These are phyloP conservation scores for Trichogramma dendrolimi DNA, from an alignment of 2,888 invertebrate genomes.

Conservation along the genomic window DNA sequence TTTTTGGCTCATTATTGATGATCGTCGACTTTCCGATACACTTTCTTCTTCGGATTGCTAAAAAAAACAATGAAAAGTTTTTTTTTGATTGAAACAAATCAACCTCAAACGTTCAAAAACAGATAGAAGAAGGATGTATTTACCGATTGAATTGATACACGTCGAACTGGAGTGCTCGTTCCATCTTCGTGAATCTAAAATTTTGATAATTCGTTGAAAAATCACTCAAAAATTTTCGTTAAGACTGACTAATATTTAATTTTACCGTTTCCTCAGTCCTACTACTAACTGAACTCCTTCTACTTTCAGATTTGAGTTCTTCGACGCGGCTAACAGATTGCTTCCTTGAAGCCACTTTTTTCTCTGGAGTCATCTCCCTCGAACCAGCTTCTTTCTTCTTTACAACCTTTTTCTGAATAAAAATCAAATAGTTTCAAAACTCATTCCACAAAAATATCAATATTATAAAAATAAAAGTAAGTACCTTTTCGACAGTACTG, in stretches of 20 bases:
- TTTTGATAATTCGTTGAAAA: background rate
- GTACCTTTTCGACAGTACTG: slow-evolving; percentile 42
- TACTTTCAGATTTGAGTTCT: slow-evolving; percentile 46
- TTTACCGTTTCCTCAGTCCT: slow-evolving; percentile 38
- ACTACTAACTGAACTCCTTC: slow-evolving; percentile 46
- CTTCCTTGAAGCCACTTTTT: slow-evolving; percentile 40
- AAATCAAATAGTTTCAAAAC: background rate
- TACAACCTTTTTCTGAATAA: slow-evolving; percentile 26
- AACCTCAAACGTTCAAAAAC: too few relatives aligned
- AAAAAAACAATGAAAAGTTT: slow-evolving; percentile 9
- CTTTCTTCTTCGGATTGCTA: slow-evolving; percentile 51
- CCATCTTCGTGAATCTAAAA: slow-evolving; percentile 39
- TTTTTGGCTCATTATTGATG: slow-evolving; percentile 44
- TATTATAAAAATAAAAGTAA: slow-evolving; percentile 3
- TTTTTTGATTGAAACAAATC: slow-evolving; percentile 11
- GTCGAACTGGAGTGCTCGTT: slow-evolving; percentile 39
- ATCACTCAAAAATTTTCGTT: slow-evolving; percentile 2
- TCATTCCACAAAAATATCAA: too few relatives aligned
- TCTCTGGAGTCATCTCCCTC: slow-evolving; percentile 41
- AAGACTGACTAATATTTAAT: background rate
- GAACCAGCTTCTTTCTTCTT: slow-evolving; percentile 33
- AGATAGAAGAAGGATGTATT: slow-evolving; percentile 8
- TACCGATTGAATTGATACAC: slow-evolving; percentile 45
- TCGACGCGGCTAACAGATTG: slow-evolving; percentile 46
- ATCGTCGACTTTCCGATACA: slow-evolving; percentile 53